A percentile compares a stretch with the other conserved stretches of the same genome.
phyloP scores from a whole-genome alignment of 2,113 vertebrate genomes.

The Eubucco bourcierii region DNA sequence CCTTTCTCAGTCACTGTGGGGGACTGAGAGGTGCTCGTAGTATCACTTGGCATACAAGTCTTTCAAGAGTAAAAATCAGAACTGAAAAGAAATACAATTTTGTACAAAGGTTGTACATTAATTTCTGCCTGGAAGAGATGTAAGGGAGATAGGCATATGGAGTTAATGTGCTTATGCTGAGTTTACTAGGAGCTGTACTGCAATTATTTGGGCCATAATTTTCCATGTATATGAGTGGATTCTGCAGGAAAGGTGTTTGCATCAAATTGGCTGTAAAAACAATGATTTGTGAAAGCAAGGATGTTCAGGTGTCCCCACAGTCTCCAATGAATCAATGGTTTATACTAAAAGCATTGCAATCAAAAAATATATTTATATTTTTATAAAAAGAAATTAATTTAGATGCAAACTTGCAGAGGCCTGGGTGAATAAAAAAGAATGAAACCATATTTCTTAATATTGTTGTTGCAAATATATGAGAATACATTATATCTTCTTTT shows the following conservation, averaged over 20 bases:
- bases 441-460: background rate
- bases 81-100: background rate
- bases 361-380: background rate
- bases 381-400: background rate
- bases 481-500: background rate
- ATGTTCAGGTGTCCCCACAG: background rate
- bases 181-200: background rate
- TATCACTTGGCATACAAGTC: background rate
- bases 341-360: background rate
- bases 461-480: background rate
- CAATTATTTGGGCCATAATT: background rate
- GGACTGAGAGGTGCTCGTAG: background rate
- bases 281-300: accelerated
- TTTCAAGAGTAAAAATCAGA: background rate
- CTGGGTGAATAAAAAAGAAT: background rate
- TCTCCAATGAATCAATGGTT: background rate
- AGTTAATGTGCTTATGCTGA: background rate
- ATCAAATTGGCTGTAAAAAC: background rate
- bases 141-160: background rate
- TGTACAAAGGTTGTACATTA: background rate
- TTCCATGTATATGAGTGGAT: background rate
- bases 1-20: background rate
- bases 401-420: background rate
- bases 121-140: background rate
- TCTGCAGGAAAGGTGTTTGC: background rate